Evolutionary conservation across 2,888 invertebrate species (phyloP), one percentile per base, ranked within the genome.

Genomic region (Camponotus fellah): DNA sequence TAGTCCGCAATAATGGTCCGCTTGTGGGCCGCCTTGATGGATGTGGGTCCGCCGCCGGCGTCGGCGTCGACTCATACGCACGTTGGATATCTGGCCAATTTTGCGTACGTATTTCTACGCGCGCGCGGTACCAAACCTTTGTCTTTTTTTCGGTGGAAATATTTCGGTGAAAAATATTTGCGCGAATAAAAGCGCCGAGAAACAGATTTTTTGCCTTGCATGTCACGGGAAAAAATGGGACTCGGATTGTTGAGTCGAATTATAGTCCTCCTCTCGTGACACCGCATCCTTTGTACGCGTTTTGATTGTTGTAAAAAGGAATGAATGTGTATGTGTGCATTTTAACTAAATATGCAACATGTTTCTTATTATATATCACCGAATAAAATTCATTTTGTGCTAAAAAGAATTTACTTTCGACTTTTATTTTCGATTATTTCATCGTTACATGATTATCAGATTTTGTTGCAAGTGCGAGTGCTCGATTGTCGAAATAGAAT

Each of bases 11-110:
- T 94, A 94, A 94, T 94, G 94, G 93, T 91, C 91, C 89, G 94
- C 92, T 92, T 94, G 93, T 93, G 93, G 90, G 90, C 91, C 92
- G 91, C 91, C 93, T 92, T 94, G 94, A 94, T 94, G 92, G 91
- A 94, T 94, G 94, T 86, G 86, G 90, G 85, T 90, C 89, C 86
- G 85, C 86, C 66, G 84, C 65, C 85, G 82, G 40, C 85, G 74
- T 56, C 71, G 69, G 75, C 85, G 86, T 82, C 84, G 86, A 65
- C 83, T 90, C 90, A 85, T 85, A 74, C 86, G n/a, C 84, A n/a
- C 80, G 82, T 65, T 85, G 68, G 68, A 83, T 84, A 72, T 82
- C 85, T 81, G 65, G 84, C 88, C 87, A 86, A 90, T 89, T 87
- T 88, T 83, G 75, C 76, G 66, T 79, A 49, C 71, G 46, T 43